These are phyloP conservation scores for Plectrocnemia conspersa DNA, from an alignment of 1,140 invertebrate species.

Conservation along the genomic window DNA sequence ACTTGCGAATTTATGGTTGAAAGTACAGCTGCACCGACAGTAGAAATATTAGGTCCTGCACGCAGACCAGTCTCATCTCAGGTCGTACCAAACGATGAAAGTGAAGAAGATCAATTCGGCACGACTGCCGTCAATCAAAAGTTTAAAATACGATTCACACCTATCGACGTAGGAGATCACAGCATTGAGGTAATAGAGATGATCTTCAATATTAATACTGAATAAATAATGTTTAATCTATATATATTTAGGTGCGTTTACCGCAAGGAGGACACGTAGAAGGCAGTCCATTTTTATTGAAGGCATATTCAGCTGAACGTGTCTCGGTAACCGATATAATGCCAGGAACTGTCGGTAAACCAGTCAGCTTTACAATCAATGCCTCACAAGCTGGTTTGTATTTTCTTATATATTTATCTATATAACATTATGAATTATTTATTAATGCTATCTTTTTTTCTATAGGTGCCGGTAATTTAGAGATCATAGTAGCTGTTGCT, in stretches of 20 bases:
- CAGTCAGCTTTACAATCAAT: constrained; percentile 89
- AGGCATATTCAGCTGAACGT: constrained; percentile 90
- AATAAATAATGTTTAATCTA: constrained; percentile 2
- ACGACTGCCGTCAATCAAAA: constrained; percentile 9
- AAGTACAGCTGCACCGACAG: constrained; percentile 66
- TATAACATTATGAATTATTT: not conserved
- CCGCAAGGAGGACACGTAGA: constrained; percentile 75
- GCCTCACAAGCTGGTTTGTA: constrained; percentile 56
- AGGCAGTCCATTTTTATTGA: constrained; percentile 91
- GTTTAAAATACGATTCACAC: constrained; percentile 72
- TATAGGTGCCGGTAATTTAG: constrained; percentile 87
- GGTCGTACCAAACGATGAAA: constrained; percentile 40
- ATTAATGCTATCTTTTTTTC: constrained; percentile 2
- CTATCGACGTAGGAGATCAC: constrained; percentile 88
- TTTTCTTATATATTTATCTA: not conserved
- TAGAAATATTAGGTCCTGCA: constrained; percentile 73
- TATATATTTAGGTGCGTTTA: constrained; percentile 50
- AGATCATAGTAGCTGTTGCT: constrained; percentile 97
- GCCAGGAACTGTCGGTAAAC: constrained; percentile 83
- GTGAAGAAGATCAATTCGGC: constrained; percentile 16
- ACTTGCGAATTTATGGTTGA: constrained; percentile 82
- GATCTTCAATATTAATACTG: not conserved
- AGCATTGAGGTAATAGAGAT: constrained; percentile 71
- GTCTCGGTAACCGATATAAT: constrained; percentile 88
- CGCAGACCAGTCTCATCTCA: constrained; percentile 66